Evolutionary conservation across 2,888 invertebrate genomes (phyloP).

Genomic region (Crematogaster levior): DNA sequence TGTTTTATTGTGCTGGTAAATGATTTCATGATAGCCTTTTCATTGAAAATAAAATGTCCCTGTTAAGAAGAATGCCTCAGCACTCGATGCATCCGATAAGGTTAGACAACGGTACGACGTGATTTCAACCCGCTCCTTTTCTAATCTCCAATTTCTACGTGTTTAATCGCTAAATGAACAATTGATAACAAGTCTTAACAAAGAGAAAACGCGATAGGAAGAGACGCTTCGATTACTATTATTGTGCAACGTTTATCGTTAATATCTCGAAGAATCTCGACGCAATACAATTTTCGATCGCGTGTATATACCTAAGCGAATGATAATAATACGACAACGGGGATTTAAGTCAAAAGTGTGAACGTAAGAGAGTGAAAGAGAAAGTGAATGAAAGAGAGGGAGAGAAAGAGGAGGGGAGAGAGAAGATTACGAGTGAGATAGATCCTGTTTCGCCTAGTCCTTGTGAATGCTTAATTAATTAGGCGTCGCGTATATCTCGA

Average conservation of each 20-base stretch:
- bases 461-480: conserved; percentile 59
- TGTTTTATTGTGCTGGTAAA: background rate
- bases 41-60: background rate
- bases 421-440: conserved; percentile 38
- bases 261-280: conserved; percentile 52
- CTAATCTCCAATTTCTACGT: conserved; percentile 83
- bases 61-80: background rate
- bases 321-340: conserved; percentile 62
- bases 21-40: background rate
- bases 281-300: conserved; percentile 77
- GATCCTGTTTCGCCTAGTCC: conserved; percentile 61
- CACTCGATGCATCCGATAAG: conserved; percentile 52
- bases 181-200: conserved; percentile 32
- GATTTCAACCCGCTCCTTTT: conserved; percentile 76
- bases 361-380: background rate
- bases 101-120: conserved; percentile 64
- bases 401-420: conserved; percentile 42
- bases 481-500: conserved; percentile 22
- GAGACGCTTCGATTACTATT: conserved; percentile 44
- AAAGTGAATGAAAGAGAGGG: conserved; percentile 10
- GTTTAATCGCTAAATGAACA: conserved; percentile 79
- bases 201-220: conserved; percentile 11
- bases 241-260: conserved; percentile 66
- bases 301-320: conserved; percentile 80
- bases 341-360: conserved; percentile 27